Evolutionary conservation across 2,888 invertebrate genomes (phyloP).

Genomic region (Cataglyphis rosenhaueri): DNA sequence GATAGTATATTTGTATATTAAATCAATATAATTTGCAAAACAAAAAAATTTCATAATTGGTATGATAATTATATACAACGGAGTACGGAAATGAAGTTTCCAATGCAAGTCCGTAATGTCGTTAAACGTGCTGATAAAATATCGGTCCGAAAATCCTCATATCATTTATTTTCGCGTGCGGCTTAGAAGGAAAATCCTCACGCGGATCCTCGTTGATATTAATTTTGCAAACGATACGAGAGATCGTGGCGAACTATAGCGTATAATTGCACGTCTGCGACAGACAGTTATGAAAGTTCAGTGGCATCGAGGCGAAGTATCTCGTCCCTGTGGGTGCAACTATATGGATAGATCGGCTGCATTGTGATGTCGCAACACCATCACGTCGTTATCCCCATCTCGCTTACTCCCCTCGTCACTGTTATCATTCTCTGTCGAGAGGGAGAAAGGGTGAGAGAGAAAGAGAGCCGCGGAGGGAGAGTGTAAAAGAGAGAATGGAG

Average conservation of each 20-base stretch:
- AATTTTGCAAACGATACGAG: slow-evolving; percentile 66
- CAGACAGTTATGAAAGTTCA: slow-evolving; percentile 66
- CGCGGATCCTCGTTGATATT: slow-evolving; percentile 64
- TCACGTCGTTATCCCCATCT: slow-evolving; percentile 25
- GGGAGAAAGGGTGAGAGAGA: slow-evolving; percentile 23
- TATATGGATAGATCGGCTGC: slow-evolving; percentile 37
- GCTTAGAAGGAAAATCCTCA: slow-evolving; percentile 66
- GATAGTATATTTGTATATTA: too few relatives aligned
- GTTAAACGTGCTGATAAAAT: slow-evolving; percentile 39
- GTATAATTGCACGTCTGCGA: slow-evolving; percentile 68
- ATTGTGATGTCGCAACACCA: slow-evolving; percentile 41
- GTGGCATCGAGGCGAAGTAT: slow-evolving; percentile 42
- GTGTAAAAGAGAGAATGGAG: slow-evolving; percentile 44
- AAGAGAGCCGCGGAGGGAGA: slow-evolving; percentile 14
- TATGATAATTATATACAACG: slow-evolving; percentile 4
- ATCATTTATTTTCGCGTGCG: slow-evolving; percentile 49
- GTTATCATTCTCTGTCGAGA: slow-evolving; percentile 36
- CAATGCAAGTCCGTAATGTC: slow-evolving; percentile 32
- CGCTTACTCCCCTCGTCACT: slow-evolving; percentile 10
- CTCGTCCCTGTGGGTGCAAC: slow-evolving; percentile 35
- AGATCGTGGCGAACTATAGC: slow-evolving; percentile 56
- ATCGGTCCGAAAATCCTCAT: slow-evolving; percentile 15
- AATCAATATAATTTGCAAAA: background rate
- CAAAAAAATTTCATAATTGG: background rate
- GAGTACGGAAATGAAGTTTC: slow-evolving; percentile 17